Conservation (phyloP, 2,797 vertebrate genomes). For the Spinibarbus caldwelli region DNA sequence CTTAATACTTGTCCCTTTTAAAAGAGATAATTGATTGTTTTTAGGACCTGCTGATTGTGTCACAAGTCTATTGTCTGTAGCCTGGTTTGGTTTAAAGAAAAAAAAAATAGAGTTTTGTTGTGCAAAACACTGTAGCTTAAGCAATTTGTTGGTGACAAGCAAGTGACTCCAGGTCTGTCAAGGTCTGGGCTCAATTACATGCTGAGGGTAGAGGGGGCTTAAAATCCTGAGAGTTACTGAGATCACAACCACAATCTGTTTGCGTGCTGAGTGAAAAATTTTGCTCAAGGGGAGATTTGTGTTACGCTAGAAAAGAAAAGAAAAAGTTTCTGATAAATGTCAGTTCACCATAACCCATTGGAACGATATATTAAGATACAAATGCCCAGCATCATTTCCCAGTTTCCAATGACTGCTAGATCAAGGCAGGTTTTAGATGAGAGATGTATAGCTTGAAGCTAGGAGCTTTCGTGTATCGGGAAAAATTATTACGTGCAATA, state of each 20-base stretch:
- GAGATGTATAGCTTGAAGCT: constrained; percentile 40
- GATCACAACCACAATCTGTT: constrained; percentile 33
- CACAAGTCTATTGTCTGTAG: neutral
- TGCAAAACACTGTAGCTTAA: neutral
- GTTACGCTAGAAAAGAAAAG: neutral
- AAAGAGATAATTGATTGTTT: neutral
- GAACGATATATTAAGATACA: constrained; percentile 34
- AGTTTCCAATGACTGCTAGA: constrained; percentile 20
- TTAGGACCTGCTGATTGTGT: neutral
- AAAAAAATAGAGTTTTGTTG: neutral
- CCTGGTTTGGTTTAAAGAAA: neutral
- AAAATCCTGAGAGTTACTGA: neutral
- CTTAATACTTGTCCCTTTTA: neutral
- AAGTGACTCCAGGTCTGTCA: constrained; percentile 40
- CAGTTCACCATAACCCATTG: constrained; percentile 7
- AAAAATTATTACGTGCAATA: constrained; percentile 11
- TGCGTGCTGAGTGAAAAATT: neutral
- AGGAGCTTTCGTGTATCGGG: constrained; percentile 6
- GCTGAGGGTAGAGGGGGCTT: constrained; percentile 28
- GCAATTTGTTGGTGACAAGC: constrained; percentile 30
- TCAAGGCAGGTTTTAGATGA: constrained; percentile 47
- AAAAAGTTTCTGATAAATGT: constrained; percentile 43
- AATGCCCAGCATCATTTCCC: constrained; percentile 30
- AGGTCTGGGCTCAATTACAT: constrained; percentile 38
- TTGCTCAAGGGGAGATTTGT: constrained; percentile 21